A percentile compares a stretch with the other conserved stretches of the same genome.
Evolutionary conservation across 23 tunicate genomes (phyloP).

Genomic region (Styela plicata): DNA sequence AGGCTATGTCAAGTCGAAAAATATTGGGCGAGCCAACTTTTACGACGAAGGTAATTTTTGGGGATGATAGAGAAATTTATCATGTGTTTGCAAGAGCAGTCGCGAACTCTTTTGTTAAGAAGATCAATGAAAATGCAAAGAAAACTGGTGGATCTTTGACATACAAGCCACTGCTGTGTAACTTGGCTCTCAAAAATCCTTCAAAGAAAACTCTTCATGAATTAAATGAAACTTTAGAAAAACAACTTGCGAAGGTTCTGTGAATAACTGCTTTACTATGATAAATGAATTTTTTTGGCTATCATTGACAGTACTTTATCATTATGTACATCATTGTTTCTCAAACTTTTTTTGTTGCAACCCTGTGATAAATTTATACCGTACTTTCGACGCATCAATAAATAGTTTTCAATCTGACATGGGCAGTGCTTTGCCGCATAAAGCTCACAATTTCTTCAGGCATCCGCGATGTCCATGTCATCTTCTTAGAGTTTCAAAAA

Average conservation of each 20-base stretch:
- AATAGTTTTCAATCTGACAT: too few relatives aligned
- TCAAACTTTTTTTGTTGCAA: too few relatives aligned
- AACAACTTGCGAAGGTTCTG: neutral
- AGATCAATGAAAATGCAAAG: slow-evolving; percentile 7
- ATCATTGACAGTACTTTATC: too few relatives aligned
- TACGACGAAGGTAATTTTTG: slow-evolving; percentile 42
- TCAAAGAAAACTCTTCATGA: slow-evolving; percentile 26
- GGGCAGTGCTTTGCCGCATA: too few relatives aligned
- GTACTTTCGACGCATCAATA: too few relatives aligned
- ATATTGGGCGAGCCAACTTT: slow-evolving; percentile 16
- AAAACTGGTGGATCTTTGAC: neutral
- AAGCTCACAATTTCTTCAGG: too few relatives aligned
- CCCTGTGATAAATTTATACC: too few relatives aligned
- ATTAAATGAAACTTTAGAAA: slow-evolving; percentile 23
- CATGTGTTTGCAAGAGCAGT: slow-evolving; percentile 74
- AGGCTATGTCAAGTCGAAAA: neutral
- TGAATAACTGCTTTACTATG: too few relatives aligned
- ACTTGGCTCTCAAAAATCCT: slow-evolving; percentile 38
- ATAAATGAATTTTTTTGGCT: too few relatives aligned
- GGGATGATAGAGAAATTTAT: slow-evolving; percentile 35
- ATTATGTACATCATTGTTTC: too few relatives aligned
- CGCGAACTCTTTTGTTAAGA: slow-evolving; percentile 33
- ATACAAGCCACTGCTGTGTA: slow-evolving; percentile 57
- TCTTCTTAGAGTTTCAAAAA: too few relatives aligned
- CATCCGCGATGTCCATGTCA: too few relatives aligned